Base-by-base conservation (phyloP, 2,888 invertebrate species). In the Drosophila macrospina region DNA sequence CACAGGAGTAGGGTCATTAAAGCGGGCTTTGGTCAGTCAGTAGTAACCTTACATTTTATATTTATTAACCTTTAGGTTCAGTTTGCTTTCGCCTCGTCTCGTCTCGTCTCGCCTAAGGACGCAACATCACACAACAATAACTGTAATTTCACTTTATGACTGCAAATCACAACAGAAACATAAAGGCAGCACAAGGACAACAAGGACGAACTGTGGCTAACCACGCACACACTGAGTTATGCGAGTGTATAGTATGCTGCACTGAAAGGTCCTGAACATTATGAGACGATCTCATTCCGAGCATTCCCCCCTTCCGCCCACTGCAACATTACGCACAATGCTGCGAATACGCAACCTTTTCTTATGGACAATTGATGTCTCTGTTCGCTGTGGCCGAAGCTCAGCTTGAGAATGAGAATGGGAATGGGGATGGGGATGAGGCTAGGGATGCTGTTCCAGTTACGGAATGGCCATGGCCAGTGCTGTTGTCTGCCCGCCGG, bases 61-160 rank as follows among this genome's bases (percentile, higher is more conserved):
- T 86, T 88, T 86, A 88, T 88, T 88, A 88, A 88, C 85, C 87
- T 84, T 75, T 59, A 37, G 55, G 62, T 37, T 61, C 28, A 48
- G 47, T 55, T 52, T 10, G 26, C 56, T 26, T 48, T 47, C n/a
- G n/a, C n/a, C n/a, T n/a, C n/a, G n/a, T n/a, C n/a, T n/a, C n/a
- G 39, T 54, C 47, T 59, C 7, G 61, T 44, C 39, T 59, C 36
- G 64, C 52, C 64, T 52, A 26, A 15, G 52, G 24, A 32, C 39
- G 67, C 56, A 41, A 65, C 61, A 64, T 66, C 74, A 55, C 13
- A 73, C 81, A 83, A 81, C 83, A 86, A 82, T 80, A 90, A 90
- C 73, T 78, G 87, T 85, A 87, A 90, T 88, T 90, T 84, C 84
- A 80, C 89, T 87, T 89, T 89, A 89, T 90, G 89, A 80, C 82